Evolutionary conservation across 2,888 invertebrate species (phyloP).

Genomic region (Halocaridina rubra): DNA sequence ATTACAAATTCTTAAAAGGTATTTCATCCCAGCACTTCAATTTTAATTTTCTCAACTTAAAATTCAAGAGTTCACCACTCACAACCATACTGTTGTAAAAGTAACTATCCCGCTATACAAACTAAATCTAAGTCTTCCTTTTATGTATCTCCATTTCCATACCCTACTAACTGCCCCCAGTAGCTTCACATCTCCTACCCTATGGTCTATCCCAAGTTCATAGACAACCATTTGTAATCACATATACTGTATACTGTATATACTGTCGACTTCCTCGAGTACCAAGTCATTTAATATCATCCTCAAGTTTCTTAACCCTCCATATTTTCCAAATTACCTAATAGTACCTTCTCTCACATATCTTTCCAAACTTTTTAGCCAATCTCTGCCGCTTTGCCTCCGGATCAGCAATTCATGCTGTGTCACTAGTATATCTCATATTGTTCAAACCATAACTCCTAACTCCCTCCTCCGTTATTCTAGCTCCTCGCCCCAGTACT

Average conservation of each 20-base stretch:
- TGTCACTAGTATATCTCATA: too few relatives aligned
- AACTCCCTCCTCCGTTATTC: too few relatives aligned
- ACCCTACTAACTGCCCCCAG: neutral
- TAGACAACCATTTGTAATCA: neutral
- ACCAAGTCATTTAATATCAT: neutral
- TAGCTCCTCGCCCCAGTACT: too few relatives aligned
- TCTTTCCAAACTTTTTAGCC: neutral
- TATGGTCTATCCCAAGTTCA: neutral
- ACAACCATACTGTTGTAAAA: neutral
- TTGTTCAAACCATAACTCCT: too few relatives aligned
- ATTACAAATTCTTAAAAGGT: too few relatives aligned
- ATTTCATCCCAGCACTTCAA: too few relatives aligned
- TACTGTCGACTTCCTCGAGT: neutral
- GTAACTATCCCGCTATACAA: neutral
- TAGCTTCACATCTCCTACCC: neutral
- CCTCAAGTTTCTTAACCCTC: neutral
- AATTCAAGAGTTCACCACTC: too few relatives aligned
- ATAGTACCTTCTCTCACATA: neutral
- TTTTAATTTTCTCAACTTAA: neutral
- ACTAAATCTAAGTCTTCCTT: neutral
- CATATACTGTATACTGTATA: neutral
- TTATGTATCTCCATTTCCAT: neutral
- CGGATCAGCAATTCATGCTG: neutral
- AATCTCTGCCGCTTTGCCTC: neutral
- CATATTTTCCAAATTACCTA: neutral